A percentile compares a stretch with the other conserved stretches of the same genome.
phyloP scores from a whole-genome alignment of 2,797 vertebrate species.

The Pseudomugil gertrudae region DNA sequence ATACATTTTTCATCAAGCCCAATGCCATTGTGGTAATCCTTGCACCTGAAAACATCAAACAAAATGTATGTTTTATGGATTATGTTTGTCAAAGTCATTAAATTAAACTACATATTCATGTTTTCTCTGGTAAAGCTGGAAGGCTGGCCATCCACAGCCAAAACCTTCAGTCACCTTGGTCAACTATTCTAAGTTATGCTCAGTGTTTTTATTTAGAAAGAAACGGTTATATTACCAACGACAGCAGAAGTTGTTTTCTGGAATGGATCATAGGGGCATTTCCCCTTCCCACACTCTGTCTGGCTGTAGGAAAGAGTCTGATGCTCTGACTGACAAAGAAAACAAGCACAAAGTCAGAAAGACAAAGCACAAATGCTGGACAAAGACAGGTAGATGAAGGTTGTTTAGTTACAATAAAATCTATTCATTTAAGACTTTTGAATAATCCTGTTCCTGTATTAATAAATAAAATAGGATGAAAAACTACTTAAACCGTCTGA shows the following conservation, averaged over 20 bases:
- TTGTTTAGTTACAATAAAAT: background rate
- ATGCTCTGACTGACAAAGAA: slow-evolving; percentile 73
- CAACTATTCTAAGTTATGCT: background rate
- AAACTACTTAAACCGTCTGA: slow-evolving; percentile 8
- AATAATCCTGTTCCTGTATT: slow-evolving; percentile 1
- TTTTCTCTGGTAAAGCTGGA: slow-evolving; percentile 9
- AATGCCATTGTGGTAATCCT: background rate
- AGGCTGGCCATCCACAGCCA: background rate
- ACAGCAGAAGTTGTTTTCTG: slow-evolving; percentile 82
- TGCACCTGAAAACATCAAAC: background rate
- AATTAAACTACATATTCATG: background rate
- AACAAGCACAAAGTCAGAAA: slow-evolving; percentile 34
- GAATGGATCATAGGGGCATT: slow-evolving; percentile 84
- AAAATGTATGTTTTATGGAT: background rate
- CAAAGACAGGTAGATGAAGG: background rate
- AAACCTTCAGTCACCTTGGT: background rate
- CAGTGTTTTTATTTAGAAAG: slow-evolving; percentile 1
- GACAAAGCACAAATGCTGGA: slow-evolving; percentile 7
- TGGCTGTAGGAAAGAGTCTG: slow-evolving; percentile 78
- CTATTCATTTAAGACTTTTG: background rate
- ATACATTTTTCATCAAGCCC: background rate
- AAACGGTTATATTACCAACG: slow-evolving; percentile 69
- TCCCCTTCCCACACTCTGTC: slow-evolving; percentile 86
- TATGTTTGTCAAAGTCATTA: slow-evolving; percentile 7
- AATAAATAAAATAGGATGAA: slow-evolving; percentile 7